These are phyloP conservation scores for Tenthredo livida DNA, from an alignment of 2,888 invertebrate genomes.

Conservation along the genomic window DNA sequence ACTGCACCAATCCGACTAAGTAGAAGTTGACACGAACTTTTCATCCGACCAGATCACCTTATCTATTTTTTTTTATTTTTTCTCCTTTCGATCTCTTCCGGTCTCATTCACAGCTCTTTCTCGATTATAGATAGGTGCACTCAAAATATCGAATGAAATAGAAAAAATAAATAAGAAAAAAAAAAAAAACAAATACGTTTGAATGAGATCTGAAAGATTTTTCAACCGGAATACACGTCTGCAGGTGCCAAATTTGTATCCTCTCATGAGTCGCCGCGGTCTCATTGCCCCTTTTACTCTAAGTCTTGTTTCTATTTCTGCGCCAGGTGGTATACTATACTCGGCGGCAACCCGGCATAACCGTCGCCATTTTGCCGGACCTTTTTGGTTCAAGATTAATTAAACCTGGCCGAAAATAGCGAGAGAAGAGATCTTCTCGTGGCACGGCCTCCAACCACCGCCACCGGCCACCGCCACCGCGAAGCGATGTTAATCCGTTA, in stretches of 20 bases:
- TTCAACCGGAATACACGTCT: not conserved
- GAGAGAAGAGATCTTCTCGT: slow-evolving; percentile 55
- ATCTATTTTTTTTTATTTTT: not conserved
- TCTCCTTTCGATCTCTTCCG: not conserved
- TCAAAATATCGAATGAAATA: slow-evolving; percentile 21
- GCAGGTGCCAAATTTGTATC: slow-evolving; percentile 70
- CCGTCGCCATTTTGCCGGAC: slow-evolving; percentile 68
- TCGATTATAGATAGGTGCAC: not conserved
- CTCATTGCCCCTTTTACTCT: slow-evolving; percentile 56
- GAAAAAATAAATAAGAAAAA: not conserved
- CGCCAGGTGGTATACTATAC: slow-evolving; percentile 73
- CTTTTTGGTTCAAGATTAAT: slow-evolving; percentile 75
- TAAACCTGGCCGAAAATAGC: slow-evolving; percentile 74
- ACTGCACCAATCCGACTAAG: not conserved
- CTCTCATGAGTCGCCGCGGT: slow-evolving; percentile 27
- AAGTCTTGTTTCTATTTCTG: slow-evolving; percentile 72
- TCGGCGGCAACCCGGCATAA: slow-evolving; percentile 56
- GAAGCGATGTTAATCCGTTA: slow-evolving; percentile 64
- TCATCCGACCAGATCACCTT: not conserved
- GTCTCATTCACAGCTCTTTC: not conserved
- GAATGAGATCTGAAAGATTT: not conserved
- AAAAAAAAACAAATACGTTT: not conserved
- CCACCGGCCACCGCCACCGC: not conserved
- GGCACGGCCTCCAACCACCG: slow-evolving; percentile 54
- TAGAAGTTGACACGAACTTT: not conserved